Percentiles rank a stretch among this genome's conserved stretches.
These are phyloP conservation scores for Paramormyrops hopkinsi DNA, from an alignment of 2,797 vertebrate species.

Conservation along the genomic window DNA sequence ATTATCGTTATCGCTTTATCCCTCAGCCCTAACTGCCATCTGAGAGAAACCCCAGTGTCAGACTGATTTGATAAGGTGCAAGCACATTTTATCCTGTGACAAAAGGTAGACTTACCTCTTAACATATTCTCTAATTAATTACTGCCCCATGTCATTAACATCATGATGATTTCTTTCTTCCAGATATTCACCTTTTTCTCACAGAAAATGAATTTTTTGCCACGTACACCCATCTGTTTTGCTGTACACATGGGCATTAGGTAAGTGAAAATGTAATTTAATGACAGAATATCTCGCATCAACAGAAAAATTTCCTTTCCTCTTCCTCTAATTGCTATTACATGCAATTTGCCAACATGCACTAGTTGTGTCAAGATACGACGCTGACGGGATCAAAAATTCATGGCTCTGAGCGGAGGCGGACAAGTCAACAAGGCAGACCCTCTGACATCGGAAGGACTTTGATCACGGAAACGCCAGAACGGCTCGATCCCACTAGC, in stretches of 20 bases:
- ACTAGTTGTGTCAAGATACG: conserved; percentile 40
- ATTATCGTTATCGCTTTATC: not conserved
- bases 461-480: conserved; percentile 35
- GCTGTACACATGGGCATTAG: not conserved
- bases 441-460: conserved; percentile 15
- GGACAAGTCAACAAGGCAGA: conserved; percentile 29
- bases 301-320: not conserved
- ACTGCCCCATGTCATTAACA: not conserved
- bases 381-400: conserved; percentile 42
- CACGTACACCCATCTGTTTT: not conserved
- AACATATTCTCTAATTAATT: not conserved
- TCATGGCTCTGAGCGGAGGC: conserved; percentile 29
- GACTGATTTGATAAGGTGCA: not conserved
- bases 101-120: not conserved
- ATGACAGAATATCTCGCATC: not conserved
- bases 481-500: conserved; percentile 23
- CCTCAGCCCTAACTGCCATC: not conserved
- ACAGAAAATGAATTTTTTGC: not conserved
- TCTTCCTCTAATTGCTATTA: conserved; percentile 4
- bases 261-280: not conserved
- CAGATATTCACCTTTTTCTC: not conserved
- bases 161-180: not conserved
- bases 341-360: conserved; percentile 26
- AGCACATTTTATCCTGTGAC: not conserved
- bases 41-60: not conserved